Evolutionary conservation across 2,797 vertebrate species (phyloP), one percentile per base, ranked within the genome.

Genomic region (Hipposideros larvatus): DNA sequence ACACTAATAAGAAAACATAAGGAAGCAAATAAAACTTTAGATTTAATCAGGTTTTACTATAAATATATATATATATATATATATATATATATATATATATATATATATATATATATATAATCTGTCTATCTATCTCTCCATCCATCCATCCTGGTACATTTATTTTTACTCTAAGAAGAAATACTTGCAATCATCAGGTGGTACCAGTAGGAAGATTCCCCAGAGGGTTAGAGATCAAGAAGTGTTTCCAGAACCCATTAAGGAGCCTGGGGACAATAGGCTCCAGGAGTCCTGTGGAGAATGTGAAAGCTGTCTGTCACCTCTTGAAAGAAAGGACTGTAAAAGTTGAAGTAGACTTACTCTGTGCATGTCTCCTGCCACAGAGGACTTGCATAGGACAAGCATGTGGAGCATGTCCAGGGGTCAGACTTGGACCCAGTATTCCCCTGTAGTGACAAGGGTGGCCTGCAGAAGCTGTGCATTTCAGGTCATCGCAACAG

Each of bases 151-250:
- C 11, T 77, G 59, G 7, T 65, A 3, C 14, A 51, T 80, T 57
- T 71, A 83, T 77, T 87, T 92, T 87, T 53, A 41, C 80, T 91
- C 57, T 46, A 68, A 43, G 65, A 83, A 70, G 24, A 83, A 93
- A 53, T 75, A 37, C 48, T 28, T 21, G 59, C 13, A 1, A 65
- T 51, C 59, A 87, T 91, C 86, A 84, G 48, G 71, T 53, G n/a
- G n/a, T 71, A 63, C n/a, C 7, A 46, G 34, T 48, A 83, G 51
- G 11, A 92, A 89, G 48, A 82, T 65, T 73, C 34, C 10, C 19
- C 55, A 34, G 34, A 83, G 37, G 28, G 9, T 28, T 61, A 57
- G 43, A 74, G 57, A 46, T 70, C n/a, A 78, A 31, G 55, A 87
- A 83, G 26, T 34, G 68, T 43, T 92, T 63, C 87, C 57, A 65